These are phyloP conservation scores for Apaloderma vittatum DNA, from an alignment of 2,113 vertebrate genomes.

Conservation along the genomic window DNA sequence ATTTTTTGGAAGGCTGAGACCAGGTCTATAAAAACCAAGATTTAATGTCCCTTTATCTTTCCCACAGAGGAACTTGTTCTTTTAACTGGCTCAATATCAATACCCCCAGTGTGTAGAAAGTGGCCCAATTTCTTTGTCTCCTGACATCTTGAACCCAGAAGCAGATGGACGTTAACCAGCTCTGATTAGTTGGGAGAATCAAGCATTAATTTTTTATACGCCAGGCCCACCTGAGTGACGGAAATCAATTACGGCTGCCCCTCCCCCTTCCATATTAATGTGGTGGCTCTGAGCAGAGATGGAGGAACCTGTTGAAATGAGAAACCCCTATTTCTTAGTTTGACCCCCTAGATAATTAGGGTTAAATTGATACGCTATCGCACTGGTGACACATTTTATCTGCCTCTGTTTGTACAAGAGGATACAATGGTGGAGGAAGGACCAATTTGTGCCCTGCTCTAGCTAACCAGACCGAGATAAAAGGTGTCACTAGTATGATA, in stretches of 20 bases:
- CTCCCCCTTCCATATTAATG: constrained; percentile 63
- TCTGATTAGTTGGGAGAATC: constrained; percentile 79
- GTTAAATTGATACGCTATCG: constrained; percentile 86
- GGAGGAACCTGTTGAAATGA: constrained; percentile 85
- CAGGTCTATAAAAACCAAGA: constrained; percentile 42
- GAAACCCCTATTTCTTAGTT: constrained; percentile 83
- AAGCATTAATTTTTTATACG: constrained; percentile 83
- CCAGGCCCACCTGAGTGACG: constrained; percentile 77
- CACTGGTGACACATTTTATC: constrained; percentile 84
- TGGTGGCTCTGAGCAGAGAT: constrained; percentile 67
- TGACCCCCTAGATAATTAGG: constrained; percentile 88
- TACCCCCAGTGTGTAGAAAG: constrained; percentile 32
- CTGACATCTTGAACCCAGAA: constrained; percentile 71
- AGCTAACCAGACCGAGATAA: constrained; percentile 81
- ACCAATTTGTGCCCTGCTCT: constrained; percentile 82
- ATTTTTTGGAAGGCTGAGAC: constrained; percentile 14
- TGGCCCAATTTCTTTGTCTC: constrained; percentile 63
- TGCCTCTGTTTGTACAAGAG: constrained; percentile 86
- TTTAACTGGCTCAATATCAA: constrained; percentile 18
- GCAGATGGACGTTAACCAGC: constrained; percentile 77
- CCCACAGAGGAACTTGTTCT: constrained; percentile 13
- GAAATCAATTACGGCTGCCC: constrained; percentile 81
- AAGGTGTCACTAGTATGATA: constrained; percentile 85
- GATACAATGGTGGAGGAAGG: constrained; percentile 83
- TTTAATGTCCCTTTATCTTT: constrained; percentile 47